A percentile compares a stretch with the other conserved stretches of the same genome.
Conservation (phyloP, 2,888 invertebrate species). For the Emmelina monodactyla region DNA sequence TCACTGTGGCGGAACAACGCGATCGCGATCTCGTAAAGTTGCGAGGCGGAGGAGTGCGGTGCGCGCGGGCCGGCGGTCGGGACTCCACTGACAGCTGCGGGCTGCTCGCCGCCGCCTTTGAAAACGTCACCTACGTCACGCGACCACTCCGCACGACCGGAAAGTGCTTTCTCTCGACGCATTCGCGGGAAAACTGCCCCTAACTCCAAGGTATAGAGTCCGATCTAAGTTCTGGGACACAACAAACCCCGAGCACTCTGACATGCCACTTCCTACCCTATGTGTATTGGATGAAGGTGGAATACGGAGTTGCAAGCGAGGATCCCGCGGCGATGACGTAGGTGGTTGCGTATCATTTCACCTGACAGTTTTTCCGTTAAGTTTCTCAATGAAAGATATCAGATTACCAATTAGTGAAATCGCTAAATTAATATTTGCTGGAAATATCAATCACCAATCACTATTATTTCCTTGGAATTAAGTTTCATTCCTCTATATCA, state of each 20-base stretch:
- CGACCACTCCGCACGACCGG: conserved; percentile 43
- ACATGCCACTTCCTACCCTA: conserved; percentile 33
- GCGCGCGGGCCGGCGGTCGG: conserved; percentile 35
- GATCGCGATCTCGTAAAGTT: conserved; percentile 17
- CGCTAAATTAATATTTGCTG: no score
- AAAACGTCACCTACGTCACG: conserved; percentile 57
- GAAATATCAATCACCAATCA: no score
- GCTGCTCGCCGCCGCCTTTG: conserved; percentile 21
- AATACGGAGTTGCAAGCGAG: conserved; percentile 20
- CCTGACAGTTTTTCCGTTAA: conserved; percentile 50
- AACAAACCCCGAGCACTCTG: not conserved
- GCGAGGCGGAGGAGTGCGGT: conserved; percentile 17
- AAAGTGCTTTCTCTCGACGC: conserved; percentile 59
- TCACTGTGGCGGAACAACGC: conserved; percentile 22
- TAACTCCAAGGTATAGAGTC: conserved; percentile 33
- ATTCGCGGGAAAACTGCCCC: conserved; percentile 26
- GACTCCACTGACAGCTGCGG: conserved; percentile 33
- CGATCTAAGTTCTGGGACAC: conserved; percentile 2
- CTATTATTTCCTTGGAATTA: no score
- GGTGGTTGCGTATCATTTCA: conserved; percentile 34
- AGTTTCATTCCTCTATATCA: no score
- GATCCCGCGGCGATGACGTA: conserved; percentile 32
- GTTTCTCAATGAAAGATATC: conserved; percentile 34
- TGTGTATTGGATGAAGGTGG: conserved; percentile 22
- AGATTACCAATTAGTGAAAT: no score